A percentile compares a stretch with the other conserved stretches of the same genome.
Conservation (phyloP, 2,888 invertebrate genomes). For the Belgica antarctica region DNA sequence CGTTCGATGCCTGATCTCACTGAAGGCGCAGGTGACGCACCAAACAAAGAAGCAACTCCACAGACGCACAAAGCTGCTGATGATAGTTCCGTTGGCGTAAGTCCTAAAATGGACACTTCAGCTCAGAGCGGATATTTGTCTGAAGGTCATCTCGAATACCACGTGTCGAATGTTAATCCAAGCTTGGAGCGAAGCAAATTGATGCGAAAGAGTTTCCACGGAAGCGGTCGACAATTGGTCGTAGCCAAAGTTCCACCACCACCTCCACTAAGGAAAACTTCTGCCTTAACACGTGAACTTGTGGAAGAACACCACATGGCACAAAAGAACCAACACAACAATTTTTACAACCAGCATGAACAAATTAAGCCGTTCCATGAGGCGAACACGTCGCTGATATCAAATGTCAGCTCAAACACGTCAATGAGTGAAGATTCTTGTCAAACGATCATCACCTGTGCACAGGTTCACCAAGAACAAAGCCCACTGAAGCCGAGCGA, state of each 20-base stretch:
- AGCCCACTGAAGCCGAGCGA: constrained; percentile 62
- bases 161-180: constrained; percentile 67
- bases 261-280: constrained; percentile 82
- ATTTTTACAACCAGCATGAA: constrained; percentile 51
- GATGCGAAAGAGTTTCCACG: constrained; percentile 86
- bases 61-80: constrained; percentile 64
- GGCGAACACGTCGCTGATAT: constrained; percentile 53
- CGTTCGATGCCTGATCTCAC: constrained; percentile 89
- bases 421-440: constrained; percentile 57
- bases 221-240: constrained; percentile 77
- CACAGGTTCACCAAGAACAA: constrained; percentile 82
- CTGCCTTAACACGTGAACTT: constrained; percentile 62
- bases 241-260: constrained; percentile 82
- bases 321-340: constrained; percentile 52
- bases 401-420: constrained; percentile 55
- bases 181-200: constrained; percentile 81
- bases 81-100: constrained; percentile 69
- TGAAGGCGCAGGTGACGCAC: constrained; percentile 63
- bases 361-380: constrained; percentile 52
- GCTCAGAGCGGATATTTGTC: constrained; percentile 74
- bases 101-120: constrained; percentile 48
- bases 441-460: constrained; percentile 74
- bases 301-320: constrained; percentile 46
- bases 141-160: constrained; percentile 81
- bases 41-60: constrained; percentile 49